Evolutionary conservation across 2,888 invertebrate species (phyloP).

Genomic region (Aradus depressus): DNA sequence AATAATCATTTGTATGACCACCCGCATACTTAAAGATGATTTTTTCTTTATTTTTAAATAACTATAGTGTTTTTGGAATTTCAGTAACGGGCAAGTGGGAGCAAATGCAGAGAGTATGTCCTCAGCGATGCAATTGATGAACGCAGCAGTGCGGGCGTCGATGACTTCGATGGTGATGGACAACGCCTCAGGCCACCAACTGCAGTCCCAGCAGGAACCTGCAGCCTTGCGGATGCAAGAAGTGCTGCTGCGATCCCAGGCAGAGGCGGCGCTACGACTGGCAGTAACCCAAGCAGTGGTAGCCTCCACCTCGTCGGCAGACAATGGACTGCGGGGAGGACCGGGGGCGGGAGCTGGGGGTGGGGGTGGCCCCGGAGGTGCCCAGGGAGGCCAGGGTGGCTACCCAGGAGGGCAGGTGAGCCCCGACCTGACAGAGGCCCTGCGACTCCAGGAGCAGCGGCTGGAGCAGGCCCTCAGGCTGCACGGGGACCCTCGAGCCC

Average conservation of each 20-base stretch:
- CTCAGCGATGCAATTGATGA: slow-evolving; percentile 39
- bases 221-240: slow-evolving; percentile 45
- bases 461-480: slow-evolving; percentile 71
- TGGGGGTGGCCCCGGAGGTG: slow-evolving; percentile 37
- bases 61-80: no score
- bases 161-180: slow-evolving; percentile 40
- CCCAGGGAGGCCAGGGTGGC: slow-evolving; percentile 38
- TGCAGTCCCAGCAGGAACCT: slow-evolving; percentile 37
- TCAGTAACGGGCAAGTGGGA: slow-evolving; percentile 31
- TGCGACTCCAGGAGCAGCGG: slow-evolving; percentile 64
- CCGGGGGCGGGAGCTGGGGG: slow-evolving; percentile 38
- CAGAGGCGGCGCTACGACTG: slow-evolving; percentile 69
- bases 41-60: no score
- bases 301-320: slow-evolving; percentile 34
- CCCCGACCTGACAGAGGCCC: slow-evolving; percentile 59
- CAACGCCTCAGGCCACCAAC: slow-evolving; percentile 23
- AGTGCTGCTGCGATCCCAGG: slow-evolving; percentile 69
- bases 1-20: no score
- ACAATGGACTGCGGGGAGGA: slow-evolving; percentile 37
- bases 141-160: slow-evolving; percentile 45
- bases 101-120: slow-evolving; percentile 31
- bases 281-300: slow-evolving; percentile 61
- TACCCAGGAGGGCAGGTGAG: slow-evolving; percentile 47
- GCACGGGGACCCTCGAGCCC: slow-evolving; percentile 65
- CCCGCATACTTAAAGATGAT: no score